Evolutionary conservation across 2,113 vertebrate genomes (phyloP), one percentile per base, ranked within the genome.

Genomic region (Athene cunicularia): DNA sequence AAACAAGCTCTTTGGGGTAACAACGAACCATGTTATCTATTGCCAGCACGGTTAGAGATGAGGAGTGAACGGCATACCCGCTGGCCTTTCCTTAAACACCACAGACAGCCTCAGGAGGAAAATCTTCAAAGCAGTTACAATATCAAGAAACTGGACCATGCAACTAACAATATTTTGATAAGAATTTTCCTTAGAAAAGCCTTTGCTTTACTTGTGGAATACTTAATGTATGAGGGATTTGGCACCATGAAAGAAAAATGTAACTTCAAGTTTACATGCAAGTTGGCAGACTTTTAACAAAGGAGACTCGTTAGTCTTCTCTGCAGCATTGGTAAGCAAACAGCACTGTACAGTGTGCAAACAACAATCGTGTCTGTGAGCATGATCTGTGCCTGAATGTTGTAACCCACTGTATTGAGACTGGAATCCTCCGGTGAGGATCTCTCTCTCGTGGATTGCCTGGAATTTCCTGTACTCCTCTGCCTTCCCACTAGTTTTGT

Each of bases 331-430:
- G 62, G 6, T 4, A 5, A 43, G 11, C 21, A 5, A 18, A 3
- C 23, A 24, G 67, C 23, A 3, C 16, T 12, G 33, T 7, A 2
- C 21, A 4, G 35, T 0, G 6, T 7, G 28, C 50, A 15, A 30
- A 2, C 14, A 17, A 17, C 12, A 18, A 23, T 6, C 2, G 0
- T 2, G 49, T 23, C 66, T n/a, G 33, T 10, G 20, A 35, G 43
- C 9, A 1, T 1, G 7, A 23, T 0, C 26, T 30, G 58, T 1
- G 11, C 8, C n/a, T 27, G 32, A 3, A 8, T 3, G 10, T 16
- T 52, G 49, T 12, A 26, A 35, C 8, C n/a, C 8, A 6, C 4
- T 32, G 30, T 3, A 13, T 14, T 41, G 23, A 19, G 19, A 7
- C 37, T 33, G 23, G 41, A 37, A 11, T 14, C 43, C 52, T 33